phyloP scores from a whole-genome alignment of 2,797 vertebrate species.

The Argyrosomus regius region DNA sequence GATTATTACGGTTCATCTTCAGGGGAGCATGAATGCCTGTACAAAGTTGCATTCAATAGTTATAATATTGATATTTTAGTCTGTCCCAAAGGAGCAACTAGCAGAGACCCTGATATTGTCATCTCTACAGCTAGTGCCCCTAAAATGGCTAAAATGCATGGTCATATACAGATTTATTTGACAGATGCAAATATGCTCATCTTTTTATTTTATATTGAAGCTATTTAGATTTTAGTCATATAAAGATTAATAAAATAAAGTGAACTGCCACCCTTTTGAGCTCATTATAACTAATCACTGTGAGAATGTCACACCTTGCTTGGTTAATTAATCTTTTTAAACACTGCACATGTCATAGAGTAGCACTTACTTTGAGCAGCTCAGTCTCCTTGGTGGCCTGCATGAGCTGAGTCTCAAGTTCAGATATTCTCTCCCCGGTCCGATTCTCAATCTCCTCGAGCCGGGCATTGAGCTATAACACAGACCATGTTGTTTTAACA shows the following conservation, averaged over 20 bases:
- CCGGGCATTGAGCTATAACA: conserved; percentile 86
- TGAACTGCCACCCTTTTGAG: conserved; percentile 20
- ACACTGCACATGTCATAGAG: neutral
- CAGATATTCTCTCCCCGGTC: conserved; percentile 88
- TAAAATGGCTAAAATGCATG: conserved; percentile 2
- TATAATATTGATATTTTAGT: neutral
- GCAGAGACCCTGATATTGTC: neutral
- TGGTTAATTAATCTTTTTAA: conserved; percentile 19
- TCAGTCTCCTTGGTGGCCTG: conserved; percentile 92
- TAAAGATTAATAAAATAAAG: conserved; percentile 31
- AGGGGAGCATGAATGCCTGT: neutral
- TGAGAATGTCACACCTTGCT: neutral
- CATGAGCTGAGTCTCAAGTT: conserved; percentile 95
- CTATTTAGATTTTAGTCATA: conserved; percentile 16
- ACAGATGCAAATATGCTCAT: neutral
- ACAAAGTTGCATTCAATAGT: too few species aligned
- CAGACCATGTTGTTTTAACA: neutral
- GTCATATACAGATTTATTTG: neutral
- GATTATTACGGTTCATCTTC: neutral
- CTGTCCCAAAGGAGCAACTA: neutral
- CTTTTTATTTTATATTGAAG: conserved; percentile 16
- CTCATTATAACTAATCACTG: conserved; percentile 18
- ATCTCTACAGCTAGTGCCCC: neutral
- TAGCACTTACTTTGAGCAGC: conserved; percentile 85
- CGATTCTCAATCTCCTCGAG: conserved; percentile 90